Evolutionary conservation across 1,140 invertebrate species (phyloP).

Genomic region (Augochlora pura): DNA sequence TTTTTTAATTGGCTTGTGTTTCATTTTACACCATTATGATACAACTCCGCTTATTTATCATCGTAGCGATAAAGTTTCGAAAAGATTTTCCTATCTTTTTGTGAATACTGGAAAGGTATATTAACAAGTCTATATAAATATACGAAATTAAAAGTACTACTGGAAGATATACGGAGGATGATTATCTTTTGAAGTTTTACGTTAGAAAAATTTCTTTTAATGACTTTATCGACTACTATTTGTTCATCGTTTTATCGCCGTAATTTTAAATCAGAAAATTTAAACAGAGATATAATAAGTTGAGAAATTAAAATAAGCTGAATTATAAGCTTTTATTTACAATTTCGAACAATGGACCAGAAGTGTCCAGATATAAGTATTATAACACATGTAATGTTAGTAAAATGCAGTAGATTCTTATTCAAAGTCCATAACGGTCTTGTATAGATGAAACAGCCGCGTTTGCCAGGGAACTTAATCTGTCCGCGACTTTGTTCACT

Average conservation of each 20-base stretch:
- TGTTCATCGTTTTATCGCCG: conserved; percentile 1
- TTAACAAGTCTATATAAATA: neutral
- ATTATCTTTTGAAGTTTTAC: neutral
- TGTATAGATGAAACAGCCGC: conserved; percentile 96
- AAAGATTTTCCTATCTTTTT: neutral
- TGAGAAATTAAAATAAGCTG: conserved; percentile 45
- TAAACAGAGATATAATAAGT: neutral
- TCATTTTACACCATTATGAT: conserved; percentile 25
- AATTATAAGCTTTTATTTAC: conserved; percentile 76
- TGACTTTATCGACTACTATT: neutral
- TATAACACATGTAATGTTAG: conserved; percentile 51
- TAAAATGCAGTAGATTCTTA: conserved; percentile 49
- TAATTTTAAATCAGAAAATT: neutral
- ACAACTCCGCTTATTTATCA: neutral
- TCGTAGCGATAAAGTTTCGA: neutral
- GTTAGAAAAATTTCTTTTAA: neutral
- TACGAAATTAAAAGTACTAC: neutral
- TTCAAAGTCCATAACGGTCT: conserved; percentile 81
- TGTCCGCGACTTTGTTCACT: conserved; percentile 97
- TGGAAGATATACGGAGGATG: neutral
- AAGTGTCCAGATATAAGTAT: conserved; percentile 62
- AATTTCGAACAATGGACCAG: conserved; percentile 74
- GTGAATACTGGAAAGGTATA: too few relatives aligned
- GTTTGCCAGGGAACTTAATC: conserved; percentile 95
- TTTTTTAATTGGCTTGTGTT: conserved; percentile 36